Percentiles rank a stretch among this genome's conserved stretches.
Conservation (phyloP, 2,797 vertebrate genomes). For the Peromyscus nudipes region DNA sequence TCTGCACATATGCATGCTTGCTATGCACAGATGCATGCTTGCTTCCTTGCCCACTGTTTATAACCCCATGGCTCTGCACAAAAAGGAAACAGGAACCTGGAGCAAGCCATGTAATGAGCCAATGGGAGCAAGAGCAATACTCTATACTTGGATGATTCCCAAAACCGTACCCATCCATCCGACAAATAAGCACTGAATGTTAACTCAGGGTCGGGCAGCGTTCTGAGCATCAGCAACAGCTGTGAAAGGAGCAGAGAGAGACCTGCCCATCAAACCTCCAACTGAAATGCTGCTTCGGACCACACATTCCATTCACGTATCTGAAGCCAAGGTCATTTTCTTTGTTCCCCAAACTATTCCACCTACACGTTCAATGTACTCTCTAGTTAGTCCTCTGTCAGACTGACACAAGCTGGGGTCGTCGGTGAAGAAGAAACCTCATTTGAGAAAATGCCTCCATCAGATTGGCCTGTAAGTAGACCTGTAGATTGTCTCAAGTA, state of each 20-base stretch:
- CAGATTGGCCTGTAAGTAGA: neutral
- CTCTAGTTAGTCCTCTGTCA: too few species aligned
- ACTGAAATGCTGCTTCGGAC: neutral
- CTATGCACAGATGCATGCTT: neutral
- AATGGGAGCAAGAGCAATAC: neutral
- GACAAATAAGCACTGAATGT: neutral
- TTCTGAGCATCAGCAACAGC: neutral
- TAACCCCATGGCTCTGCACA: neutral
- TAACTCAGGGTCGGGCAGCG: neutral
- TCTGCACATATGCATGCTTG: neutral
- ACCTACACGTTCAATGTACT: neutral
- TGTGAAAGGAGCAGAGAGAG: neutral
- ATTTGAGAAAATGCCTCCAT: neutral
- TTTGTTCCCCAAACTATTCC: neutral
- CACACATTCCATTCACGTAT: neutral
- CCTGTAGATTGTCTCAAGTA: neutral
- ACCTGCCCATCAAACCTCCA: neutral
- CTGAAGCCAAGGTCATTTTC: neutral
- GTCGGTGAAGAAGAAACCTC: neutral
- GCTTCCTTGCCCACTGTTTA: neutral
- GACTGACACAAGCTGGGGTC: neutral
- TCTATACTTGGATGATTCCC: conserved; percentile 27
- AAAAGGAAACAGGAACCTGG: conserved; percentile 24
- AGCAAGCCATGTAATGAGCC: neutral
- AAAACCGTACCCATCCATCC: neutral